Base-by-base conservation (phyloP, 2,888 invertebrate genomes). In the Rotaria sp. region DNA sequence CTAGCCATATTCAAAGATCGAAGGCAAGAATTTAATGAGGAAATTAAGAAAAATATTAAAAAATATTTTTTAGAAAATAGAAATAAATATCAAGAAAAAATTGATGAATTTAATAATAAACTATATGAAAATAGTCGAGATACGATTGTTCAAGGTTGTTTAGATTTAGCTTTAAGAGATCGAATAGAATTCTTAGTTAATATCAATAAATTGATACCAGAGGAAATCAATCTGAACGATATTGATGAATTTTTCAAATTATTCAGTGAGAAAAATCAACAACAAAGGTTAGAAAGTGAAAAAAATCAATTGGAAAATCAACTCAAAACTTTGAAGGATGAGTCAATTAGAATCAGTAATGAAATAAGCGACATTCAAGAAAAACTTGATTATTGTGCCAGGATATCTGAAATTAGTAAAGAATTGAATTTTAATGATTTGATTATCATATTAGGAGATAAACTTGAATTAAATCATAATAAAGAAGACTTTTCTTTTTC, bases 101-200 rank as follows among this genome's bases (percentile, higher is more conserved):
- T 59, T 59, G 30, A 59, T 59, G 59, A 59, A 59, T 59, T 59
- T n/a, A 59, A 59, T 59, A 59, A 4, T 8, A 59, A n/a, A n/a
- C 24, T 59, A 59, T 26, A 59, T 59, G 59, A 59, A 59, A 59
- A 59, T 59, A 59, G 59, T n/a, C 59, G 59, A 59, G 59, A 59
- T 59, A 59, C 26, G 24, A 59, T 13, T 59, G 30, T 59, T 59
- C 59, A 59, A 59, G 59, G 59, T 59, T 59, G 59, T 59, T 59
- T 59, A 30, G 30, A 59, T 59, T 59, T 59, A 30, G 18, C 59
- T 59, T 11, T 59, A 59, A 59, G 59, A 59, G 59, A 59, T 59
- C 59, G 59, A 59, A n/a, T 59, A 30, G 30, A 2, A 59, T 59
- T 59, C n/a, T 59, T 59, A 59, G 59, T 59, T 59, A 59, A 59